Conservation (phyloP, 1,140 invertebrate genomes). For the fruit fly (Drosophila melanogaster) region Release_6_plus_ISO1_MT NT_033777.3:18169501-18170000, state of each 20-base stretch:
- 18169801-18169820: background rate
- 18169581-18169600: conserved; percentile 15
- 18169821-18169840: conserved; percentile 22
- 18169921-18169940: conserved; percentile 51
- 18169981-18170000: conserved; percentile 72
- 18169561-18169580: conserved; percentile 24
- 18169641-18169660: background rate
- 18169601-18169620: conserved; percentile 6
- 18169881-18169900: conserved; percentile 59
- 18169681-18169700: conserved; percentile 55
- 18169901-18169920: conserved; percentile 44
- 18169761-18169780: conserved; percentile 47
- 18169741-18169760: conserved; percentile 49
- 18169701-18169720: conserved; percentile 83
- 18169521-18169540: conserved; percentile 58
- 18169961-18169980: conserved; percentile 84
- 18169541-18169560: conserved; percentile 48
- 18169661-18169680: conserved; percentile 40
- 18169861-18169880: conserved; percentile 64
- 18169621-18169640: background rate
- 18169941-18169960: conserved; percentile 76
- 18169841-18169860: conserved; percentile 40
- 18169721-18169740: conserved; percentile 71
- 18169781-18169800: conserved; percentile 33
- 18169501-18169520: conserved; percentile 57